Conservation (phyloP, 2,113 vertebrate genomes). For the Gallinago media region DNA sequence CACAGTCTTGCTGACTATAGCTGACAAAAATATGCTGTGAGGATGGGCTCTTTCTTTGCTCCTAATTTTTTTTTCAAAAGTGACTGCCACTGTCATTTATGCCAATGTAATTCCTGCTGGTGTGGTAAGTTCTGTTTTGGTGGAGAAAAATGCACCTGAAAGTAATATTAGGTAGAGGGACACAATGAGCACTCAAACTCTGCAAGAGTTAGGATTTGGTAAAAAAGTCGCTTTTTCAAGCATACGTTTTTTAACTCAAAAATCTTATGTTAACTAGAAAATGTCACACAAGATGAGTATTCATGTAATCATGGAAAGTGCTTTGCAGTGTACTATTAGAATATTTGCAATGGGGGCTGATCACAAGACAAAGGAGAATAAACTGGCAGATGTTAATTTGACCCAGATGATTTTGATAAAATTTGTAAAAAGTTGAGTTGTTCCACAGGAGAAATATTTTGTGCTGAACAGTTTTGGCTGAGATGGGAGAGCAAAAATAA, state of each 20-base stretch:
- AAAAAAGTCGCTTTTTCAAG: neutral
- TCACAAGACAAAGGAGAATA: neutral
- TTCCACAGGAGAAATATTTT: neutral
- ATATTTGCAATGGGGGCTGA: neutral
- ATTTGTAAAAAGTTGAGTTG: neutral
- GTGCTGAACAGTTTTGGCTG: neutral
- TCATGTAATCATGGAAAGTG: neutral
- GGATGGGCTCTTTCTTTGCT: neutral
- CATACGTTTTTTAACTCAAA: neutral
- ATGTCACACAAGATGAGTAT: neutral
- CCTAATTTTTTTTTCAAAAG: neutral
- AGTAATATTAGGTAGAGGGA: neutral
- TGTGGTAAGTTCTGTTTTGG: neutral
- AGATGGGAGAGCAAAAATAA: neutral
- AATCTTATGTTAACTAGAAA: neutral
- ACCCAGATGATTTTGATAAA: neutral
- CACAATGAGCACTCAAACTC: neutral
- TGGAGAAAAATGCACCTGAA: neutral
- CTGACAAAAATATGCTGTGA: neutral
- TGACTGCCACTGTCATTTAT: neutral
- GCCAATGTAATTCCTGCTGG: neutral
- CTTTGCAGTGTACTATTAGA: neutral
- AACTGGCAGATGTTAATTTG: neutral
- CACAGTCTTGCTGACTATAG: neutral
- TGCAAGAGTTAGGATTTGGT: neutral